phyloP scores from a whole-genome alignment of 2,113 vertebrate species.

The Nymphicus hollandicus region DNA sequence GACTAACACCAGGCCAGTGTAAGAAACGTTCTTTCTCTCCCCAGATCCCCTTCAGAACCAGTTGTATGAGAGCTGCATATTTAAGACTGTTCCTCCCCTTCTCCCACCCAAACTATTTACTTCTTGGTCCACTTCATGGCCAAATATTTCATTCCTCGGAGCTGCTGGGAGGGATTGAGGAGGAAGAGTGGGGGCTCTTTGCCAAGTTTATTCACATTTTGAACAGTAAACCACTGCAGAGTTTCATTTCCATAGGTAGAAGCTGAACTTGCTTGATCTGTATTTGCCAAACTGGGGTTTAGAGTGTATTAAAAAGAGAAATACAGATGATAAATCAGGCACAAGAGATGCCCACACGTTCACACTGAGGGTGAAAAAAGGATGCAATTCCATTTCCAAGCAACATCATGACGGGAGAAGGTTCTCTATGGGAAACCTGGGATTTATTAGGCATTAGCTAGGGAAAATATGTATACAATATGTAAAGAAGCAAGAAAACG shows the following conservation, averaged over 20 bases:
- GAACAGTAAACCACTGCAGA: not conserved
- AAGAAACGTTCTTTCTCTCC: not conserved
- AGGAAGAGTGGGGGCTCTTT: not conserved
- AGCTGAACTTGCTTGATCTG: not conserved
- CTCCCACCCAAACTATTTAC: not conserved
- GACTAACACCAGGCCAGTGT: not conserved
- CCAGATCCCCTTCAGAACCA: not conserved
- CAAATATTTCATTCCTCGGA: not conserved
- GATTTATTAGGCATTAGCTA: not conserved
- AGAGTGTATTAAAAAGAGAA: fast-evolving
- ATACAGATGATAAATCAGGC: fast-evolving
- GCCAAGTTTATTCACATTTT: not conserved
- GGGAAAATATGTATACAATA: not conserved
- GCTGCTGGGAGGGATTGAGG: not conserved
- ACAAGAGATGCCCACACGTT: not conserved
- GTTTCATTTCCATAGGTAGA: not conserved
- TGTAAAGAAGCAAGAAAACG: not conserved
- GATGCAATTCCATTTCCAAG: not conserved
- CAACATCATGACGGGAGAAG: not conserved
- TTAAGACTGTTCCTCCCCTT: not conserved
- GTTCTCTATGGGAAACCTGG: not conserved
- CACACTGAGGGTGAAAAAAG: not conserved
- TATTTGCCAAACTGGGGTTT: not conserved
- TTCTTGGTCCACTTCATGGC: not conserved
- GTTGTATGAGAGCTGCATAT: not conserved